phyloP scores from a whole-genome alignment of 1,140 invertebrate genomes.

The Sminthurinus signatus region DNA sequence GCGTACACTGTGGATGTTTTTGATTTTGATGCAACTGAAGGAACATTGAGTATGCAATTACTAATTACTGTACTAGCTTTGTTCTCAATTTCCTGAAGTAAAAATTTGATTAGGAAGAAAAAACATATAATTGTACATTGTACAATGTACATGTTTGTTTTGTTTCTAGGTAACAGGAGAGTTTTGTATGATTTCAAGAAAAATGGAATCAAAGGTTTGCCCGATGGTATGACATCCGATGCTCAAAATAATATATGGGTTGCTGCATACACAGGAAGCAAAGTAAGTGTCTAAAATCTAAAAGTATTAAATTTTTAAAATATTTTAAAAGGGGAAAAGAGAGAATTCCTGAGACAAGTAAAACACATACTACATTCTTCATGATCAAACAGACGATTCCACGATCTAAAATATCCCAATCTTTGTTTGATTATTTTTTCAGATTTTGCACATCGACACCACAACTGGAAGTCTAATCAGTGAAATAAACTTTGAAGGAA shows the following conservation, averaged over 20 bases:
- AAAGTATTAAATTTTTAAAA: no score
- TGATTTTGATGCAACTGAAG: slow-evolving; percentile 63
- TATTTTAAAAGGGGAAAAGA: no score
- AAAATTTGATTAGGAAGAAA: slow-evolving; percentile 18
- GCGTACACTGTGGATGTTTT: slow-evolving; percentile 61
- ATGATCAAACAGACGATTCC: not conserved
- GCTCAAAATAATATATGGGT: slow-evolving; percentile 47
- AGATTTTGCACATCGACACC: slow-evolving; percentile 45
- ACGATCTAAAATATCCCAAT: not conserved
- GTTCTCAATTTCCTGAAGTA: slow-evolving; percentile 27
- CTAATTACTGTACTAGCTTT: not conserved
- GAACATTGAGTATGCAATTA: slow-evolving; percentile 54
- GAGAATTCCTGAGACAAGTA: no score
- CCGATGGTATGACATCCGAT: slow-evolving; percentile 49
- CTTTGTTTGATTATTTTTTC: not conserved
- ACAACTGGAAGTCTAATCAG: slow-evolving; percentile 44
- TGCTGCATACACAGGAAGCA: slow-evolving; percentile 41
- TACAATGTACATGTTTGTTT: no score
- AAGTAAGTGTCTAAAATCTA: slow-evolving; percentile 21
- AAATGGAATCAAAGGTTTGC: slow-evolving; percentile 41
- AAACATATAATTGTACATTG: no score
- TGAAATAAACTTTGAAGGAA: slow-evolving; percentile 46
- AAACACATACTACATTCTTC: not conserved
- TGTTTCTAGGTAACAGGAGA: slow-evolving; percentile 36
- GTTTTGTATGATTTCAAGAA: slow-evolving; percentile 40